phyloP scores from a whole-genome alignment of 1,140 invertebrate genomes.

The Phortica variegata region DNA sequence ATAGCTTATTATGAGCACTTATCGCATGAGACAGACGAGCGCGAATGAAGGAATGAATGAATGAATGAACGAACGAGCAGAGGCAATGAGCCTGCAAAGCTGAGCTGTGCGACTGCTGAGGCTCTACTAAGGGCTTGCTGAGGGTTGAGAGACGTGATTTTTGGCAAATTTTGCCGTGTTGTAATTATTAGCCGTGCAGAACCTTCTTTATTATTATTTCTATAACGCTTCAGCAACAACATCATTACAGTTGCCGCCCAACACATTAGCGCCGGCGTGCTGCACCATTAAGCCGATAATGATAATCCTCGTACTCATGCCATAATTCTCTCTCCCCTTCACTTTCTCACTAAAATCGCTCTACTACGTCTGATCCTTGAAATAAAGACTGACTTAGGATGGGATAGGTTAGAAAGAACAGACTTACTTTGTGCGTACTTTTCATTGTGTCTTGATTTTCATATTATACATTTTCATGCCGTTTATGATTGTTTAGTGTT shows the following conservation, averaged over 20 bases:
- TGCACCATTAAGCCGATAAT: no score
- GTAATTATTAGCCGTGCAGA: slow-evolving; percentile 53
- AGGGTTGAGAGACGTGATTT: neutral
- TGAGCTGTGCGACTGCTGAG: neutral
- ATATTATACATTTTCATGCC: no score
- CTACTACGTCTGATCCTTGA: no score
- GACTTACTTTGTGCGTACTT: no score
- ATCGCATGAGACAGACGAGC: no score
- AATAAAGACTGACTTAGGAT: no score
- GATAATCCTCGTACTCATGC: no score
- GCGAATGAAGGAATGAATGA: neutral
- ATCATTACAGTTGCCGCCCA: neutral
- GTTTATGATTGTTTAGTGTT: slow-evolving; percentile 36
- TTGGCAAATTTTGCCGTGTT: slow-evolving; percentile 6
- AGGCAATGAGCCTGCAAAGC: neutral
- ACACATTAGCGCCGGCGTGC: no score
- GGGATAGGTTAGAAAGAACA: no score
- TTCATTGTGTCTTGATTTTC: no score
- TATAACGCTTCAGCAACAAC: neutral
- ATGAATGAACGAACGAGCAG: neutral
- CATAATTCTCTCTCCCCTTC: neutral
- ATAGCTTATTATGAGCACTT: no score
- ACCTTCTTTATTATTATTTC: slow-evolving; percentile 43
- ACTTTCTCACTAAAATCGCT: neutral
- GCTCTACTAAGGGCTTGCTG: no score